phyloP scores from a whole-genome alignment of 2,888 invertebrate species.

The Agonopterix subpropinquella region DNA sequence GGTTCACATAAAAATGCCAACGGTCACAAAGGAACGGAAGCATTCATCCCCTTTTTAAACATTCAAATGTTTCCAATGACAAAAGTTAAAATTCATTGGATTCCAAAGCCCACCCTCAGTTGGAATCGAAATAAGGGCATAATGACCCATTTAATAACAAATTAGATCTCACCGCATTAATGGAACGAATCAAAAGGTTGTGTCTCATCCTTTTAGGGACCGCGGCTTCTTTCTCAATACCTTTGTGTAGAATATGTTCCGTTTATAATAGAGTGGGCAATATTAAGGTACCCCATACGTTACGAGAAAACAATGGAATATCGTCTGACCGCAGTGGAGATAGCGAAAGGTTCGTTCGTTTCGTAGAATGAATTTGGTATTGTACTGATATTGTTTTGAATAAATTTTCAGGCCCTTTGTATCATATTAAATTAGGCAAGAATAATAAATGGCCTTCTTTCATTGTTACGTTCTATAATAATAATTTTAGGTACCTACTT shows the following conservation, averaged over 20 bases:
- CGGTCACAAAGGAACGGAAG: conserved; percentile 35
- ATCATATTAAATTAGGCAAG: conserved; percentile 5
- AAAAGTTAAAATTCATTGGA: conserved; percentile 64
- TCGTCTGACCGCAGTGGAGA: conserved; percentile 24
- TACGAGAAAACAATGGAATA: conserved; percentile 35
- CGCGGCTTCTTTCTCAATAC: conserved; percentile 19
- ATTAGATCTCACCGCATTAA: conserved; percentile 58
- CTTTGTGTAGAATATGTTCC: conserved; percentile 12
- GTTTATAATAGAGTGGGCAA: conserved; percentile 15
- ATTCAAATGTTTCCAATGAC: conserved; percentile 53
- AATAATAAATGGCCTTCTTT: background rate
- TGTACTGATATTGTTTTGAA: conserved; percentile 21
- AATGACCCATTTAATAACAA: conserved; percentile 71
- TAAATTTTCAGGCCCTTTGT: conserved; percentile 5
- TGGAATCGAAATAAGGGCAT: conserved; percentile 47
- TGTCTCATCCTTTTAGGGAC: conserved; percentile 13
- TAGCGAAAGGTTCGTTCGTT: conserved; percentile 26
- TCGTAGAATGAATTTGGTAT: conserved; percentile 25
- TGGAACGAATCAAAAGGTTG: conserved; percentile 32
- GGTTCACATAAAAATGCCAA: conserved; percentile 15
- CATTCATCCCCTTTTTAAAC: conserved; percentile 41
- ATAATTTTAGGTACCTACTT: no score
- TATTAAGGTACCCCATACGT: conserved; percentile 7
- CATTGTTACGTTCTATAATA: no score
- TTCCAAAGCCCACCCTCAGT: conserved; percentile 49